Percentiles rank a stretch among this genome's conserved stretches.
Evolutionary conservation across 2,113 vertebrate genomes (phyloP).

Genomic region (Callithrix jacchus): DNA sequence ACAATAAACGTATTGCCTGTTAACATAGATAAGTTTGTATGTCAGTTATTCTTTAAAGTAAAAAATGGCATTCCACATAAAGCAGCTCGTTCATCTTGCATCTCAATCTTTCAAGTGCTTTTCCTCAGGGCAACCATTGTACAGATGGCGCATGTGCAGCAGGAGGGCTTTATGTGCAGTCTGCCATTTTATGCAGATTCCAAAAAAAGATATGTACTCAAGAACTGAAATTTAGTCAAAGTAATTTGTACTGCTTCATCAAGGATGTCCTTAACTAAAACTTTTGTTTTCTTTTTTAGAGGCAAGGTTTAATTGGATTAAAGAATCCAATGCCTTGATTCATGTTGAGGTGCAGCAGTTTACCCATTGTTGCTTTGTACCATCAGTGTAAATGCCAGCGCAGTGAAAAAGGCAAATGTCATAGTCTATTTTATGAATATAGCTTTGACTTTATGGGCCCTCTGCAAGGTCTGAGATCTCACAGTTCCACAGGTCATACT

Average conservation of each 20-base stretch:
- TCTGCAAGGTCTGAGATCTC: background rate
- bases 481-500: background rate
- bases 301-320: background rate
- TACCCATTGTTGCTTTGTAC: conserved; percentile 1
- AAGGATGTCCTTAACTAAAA: conserved; percentile 37
- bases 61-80: background rate
- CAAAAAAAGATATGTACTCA: background rate
- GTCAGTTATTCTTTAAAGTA: conserved; percentile 29
- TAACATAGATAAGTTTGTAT: background rate
- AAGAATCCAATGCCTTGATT: background rate
- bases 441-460: conserved; percentile 13
- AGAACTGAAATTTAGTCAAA: conserved; percentile 26
- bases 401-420: conserved; percentile 13
- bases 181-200: conserved; percentile 14
- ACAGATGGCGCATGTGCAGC: background rate
- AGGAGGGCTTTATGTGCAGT: background rate
- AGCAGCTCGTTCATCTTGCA: background rate
- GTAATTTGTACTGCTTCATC: conserved; percentile 19
- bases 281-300: background rate
- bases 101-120: background rate
- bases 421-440: background rate
- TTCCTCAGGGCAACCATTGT: background rate
- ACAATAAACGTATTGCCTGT: background rate
- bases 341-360: conserved; percentile 3
- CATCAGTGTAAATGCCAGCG: conserved; percentile 16